Percentiles rank a stretch among this genome's conserved stretches.
These are phyloP conservation scores for Grantiella picta DNA, from an alignment of 2,113 vertebrate species.

Conservation along the genomic window DNA sequence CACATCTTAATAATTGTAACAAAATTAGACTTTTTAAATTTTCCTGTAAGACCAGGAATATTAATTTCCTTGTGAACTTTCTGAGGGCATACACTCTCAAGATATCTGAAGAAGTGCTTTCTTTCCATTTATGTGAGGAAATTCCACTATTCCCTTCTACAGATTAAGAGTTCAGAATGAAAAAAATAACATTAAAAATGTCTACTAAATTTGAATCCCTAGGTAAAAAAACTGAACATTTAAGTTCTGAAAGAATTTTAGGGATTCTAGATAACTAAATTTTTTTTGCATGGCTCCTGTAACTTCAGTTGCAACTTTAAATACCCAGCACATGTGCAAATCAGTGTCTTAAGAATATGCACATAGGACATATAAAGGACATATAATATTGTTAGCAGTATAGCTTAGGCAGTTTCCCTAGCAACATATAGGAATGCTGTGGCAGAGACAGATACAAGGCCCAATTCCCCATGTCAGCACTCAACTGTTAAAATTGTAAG, in stretches of 20 bases:
- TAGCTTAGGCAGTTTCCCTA: neutral
- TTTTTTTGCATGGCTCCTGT: neutral
- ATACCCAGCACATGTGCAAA: neutral
- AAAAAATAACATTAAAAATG: neutral
- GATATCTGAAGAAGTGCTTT: neutral
- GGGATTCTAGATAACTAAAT: neutral
- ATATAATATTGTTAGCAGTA: neutral
- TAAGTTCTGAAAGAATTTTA: neutral
- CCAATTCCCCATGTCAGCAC: neutral
- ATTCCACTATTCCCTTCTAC: neutral
- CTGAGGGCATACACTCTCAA: neutral
- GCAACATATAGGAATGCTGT: neutral
- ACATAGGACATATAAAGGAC: neutral
- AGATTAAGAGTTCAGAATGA: neutral
- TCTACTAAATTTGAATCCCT: neutral
- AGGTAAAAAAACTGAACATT: neutral
- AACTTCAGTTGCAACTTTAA: neutral
- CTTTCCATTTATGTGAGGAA: neutral
- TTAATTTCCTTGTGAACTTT: neutral
- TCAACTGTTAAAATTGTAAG: neutral
- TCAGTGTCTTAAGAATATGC: accelerated
- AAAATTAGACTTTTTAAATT: neutral
- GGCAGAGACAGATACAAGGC: neutral
- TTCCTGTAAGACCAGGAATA: neutral
- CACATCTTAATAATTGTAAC: neutral